phyloP scores from a whole-genome alignment of 2,113 vertebrate species.

The Chrysochloris asiatica region DNA sequence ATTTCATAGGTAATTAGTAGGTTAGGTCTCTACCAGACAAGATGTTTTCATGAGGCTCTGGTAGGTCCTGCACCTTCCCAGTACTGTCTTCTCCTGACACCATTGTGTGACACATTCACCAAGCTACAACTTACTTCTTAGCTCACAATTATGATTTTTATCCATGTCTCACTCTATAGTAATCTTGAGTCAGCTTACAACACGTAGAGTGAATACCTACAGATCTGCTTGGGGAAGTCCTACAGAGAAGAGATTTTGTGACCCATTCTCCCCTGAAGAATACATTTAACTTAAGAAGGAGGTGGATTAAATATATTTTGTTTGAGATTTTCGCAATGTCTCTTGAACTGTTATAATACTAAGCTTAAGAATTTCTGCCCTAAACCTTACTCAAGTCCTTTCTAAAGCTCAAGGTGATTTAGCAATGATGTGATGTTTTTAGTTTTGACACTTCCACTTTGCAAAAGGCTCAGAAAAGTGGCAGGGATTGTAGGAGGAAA shows the following conservation, averaged over 20 bases:
- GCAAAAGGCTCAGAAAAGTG: neutral
- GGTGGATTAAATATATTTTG: slow-evolving; percentile 54
- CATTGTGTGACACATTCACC: neutral
- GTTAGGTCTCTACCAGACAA: slow-evolving; percentile 16
- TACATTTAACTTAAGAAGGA: slow-evolving; percentile 41
- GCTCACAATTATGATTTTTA: neutral
- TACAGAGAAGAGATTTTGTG: slow-evolving; percentile 20
- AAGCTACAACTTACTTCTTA: neutral
- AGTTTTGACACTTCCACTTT: neutral
- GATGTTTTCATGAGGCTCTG: slow-evolving; percentile 1
- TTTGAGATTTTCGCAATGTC: slow-evolving; percentile 53
- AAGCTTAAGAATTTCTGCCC: slow-evolving; percentile 36
- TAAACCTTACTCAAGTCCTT: neutral
- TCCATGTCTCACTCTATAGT: fast-evolving
- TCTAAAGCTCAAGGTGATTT: slow-evolving; percentile 36
- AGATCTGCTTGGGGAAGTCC: neutral
- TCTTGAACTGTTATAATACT: slow-evolving; percentile 42
- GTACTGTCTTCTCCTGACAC: neutral
- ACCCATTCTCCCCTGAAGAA: neutral
- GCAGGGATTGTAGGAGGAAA: neutral
- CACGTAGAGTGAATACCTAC: neutral
- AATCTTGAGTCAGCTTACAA: neutral
- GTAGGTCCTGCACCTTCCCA: neutral
- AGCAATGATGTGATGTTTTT: neutral
- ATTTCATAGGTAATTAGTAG: slow-evolving; percentile 59